phyloP scores from a whole-genome alignment of 2,797 vertebrate species.

The Paratrypauchen microcephalus region DNA sequence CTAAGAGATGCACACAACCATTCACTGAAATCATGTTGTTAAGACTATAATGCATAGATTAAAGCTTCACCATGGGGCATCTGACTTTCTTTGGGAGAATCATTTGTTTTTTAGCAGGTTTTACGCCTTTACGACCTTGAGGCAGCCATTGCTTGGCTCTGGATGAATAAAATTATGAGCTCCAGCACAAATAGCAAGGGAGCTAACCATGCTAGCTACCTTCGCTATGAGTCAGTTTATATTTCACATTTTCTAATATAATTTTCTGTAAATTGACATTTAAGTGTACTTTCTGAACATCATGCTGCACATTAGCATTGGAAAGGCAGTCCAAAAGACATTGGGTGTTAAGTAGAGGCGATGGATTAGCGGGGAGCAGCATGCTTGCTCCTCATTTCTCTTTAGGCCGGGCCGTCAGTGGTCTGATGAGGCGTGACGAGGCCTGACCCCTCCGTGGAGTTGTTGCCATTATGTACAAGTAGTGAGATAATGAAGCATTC shows the following conservation, averaged over 20 bases:
- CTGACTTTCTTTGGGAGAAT: not conserved
- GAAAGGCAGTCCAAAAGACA: slow-evolving; percentile 50
- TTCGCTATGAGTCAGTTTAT: not conserved
- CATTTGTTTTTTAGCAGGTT: not conserved
- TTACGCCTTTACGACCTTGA: not conserved
- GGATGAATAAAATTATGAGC: not conserved
- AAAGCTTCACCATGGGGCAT: not conserved
- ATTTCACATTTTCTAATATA: not conserved
- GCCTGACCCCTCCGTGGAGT: slow-evolving; percentile 81
- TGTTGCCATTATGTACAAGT: slow-evolving; percentile 86
- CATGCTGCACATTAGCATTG: slow-evolving; percentile 32
- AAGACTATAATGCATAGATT: not conserved
- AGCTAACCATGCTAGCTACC: not conserved
- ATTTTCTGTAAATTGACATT: slow-evolving; percentile 2
- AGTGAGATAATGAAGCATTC: slow-evolving; percentile 85
- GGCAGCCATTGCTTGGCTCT: not conserved
- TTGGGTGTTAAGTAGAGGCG: slow-evolving; percentile 75
- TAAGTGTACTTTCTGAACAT: slow-evolving; percentile 12
- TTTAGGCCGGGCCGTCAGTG: slow-evolving; percentile 77
- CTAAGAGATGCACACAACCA: not conserved
- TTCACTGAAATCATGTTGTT: not conserved
- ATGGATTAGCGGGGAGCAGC: slow-evolving; percentile 79
- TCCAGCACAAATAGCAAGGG: not conserved
- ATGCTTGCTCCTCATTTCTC: slow-evolving; percentile 73
- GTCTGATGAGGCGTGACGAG: slow-evolving; percentile 83